Conservation (phyloP, 2,888 invertebrate species). For the Brenthis hecate region DNA sequence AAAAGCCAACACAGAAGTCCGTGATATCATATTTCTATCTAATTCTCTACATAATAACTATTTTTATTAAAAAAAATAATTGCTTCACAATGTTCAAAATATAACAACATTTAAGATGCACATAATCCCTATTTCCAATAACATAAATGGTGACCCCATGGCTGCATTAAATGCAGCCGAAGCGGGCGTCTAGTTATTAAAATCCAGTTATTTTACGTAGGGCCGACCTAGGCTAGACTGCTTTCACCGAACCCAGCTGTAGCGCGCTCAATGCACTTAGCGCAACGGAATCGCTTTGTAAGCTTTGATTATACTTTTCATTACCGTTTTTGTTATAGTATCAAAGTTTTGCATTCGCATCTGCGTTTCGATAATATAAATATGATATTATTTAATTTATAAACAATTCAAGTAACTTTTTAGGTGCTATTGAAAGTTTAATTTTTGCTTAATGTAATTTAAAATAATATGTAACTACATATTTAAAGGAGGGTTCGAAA, state of each 20-base stretch:
- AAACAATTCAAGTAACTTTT: background rate
- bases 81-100: too few relatives aligned
- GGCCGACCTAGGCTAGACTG: constrained; percentile 43
- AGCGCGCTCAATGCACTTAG: constrained; percentile 29
- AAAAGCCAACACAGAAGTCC: too few relatives aligned
- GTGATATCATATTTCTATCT: too few relatives aligned
- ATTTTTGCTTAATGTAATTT: too few relatives aligned
- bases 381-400: background rate
- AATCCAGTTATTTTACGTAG: constrained; percentile 47
- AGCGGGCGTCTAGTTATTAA: constrained; percentile 49
- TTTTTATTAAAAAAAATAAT: too few relatives aligned
- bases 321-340: constrained; percentile 20
- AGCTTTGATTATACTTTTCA: constrained; percentile 32
- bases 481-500: too few relatives aligned
- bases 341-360: constrained; percentile 13
- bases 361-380: background rate
- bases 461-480: too few relatives aligned
- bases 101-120: background rate
- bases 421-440: too few relatives aligned
- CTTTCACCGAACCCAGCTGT: constrained; percentile 45
- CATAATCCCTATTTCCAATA: constrained; percentile 1
- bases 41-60: too few relatives aligned
- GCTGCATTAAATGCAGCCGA: constrained; percentile 31
- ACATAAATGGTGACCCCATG: constrained; percentile 29
- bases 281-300: constrained; percentile 39